Base-by-base conservation (phyloP, 2,888 invertebrate species). In the Clitarchus hookeri region DNA sequence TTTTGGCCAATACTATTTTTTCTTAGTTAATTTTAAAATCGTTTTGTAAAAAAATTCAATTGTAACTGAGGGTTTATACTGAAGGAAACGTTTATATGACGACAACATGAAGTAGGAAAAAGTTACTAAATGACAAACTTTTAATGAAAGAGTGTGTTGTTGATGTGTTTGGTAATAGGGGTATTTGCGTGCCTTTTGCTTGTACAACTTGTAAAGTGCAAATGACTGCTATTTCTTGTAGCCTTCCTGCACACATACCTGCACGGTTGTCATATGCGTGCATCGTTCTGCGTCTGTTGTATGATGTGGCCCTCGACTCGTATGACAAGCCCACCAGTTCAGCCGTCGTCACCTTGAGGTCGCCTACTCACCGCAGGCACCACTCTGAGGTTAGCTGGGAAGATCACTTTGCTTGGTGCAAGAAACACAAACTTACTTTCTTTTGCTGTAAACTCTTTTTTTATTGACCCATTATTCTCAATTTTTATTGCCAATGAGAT, bases 291-390 rank as follows among this genome's bases (percentile, higher is more conserved):
- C 94, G 99, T 86, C 93, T 98, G 85, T 92, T 99, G 25, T 99
- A 99, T 91, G 98, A 99, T 91, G 96, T 99, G 90, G 98, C 98
- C 0, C 93, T 99, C 88, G 99, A 99, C 92, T 95, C 97, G 83
- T 99, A 98, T 91, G 99, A 99, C 91, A 97, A 97, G 92, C 96
- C 96, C 0, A 95, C 95, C 86, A 93, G 95, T 88, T 94, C 94
- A 48, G 91, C 92, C 84, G 87, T 89, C 83, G 88, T 90, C 44
- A 88, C 90, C 78, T 90, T 90, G 87, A 90, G 90, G 85, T 90
- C 90, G 9, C 90, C 90, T n/a, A 89, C 90, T 9, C 90, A 90
- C 86, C 85, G 88, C 27, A 89, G 89, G 86, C 88, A 88, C 44
- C 87, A 86, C 77, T 87, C 87, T 23, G 87, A 87, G 85, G 87